Percentiles rank a stretch among this genome's conserved stretches.
phyloP scores from a whole-genome alignment of 2,113 vertebrate species.

The Tautogolabrus adspersus region DNA sequence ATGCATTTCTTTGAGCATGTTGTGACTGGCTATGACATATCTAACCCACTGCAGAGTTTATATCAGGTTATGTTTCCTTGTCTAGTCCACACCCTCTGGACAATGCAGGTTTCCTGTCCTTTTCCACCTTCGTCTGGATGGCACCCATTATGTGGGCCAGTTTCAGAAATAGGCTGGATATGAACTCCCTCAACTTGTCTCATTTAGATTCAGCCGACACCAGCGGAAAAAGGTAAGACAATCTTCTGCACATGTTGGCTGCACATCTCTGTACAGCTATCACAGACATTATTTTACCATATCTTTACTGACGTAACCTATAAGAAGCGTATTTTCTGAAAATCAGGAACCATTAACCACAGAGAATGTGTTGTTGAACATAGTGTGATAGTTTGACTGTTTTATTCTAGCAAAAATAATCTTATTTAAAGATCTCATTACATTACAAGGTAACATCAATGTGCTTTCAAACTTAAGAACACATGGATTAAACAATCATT shows the following conservation, averaged over 20 bases:
- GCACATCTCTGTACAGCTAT: neutral
- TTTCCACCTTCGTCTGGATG: slow-evolving; percentile 83
- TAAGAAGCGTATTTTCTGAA: too few relatives aligned
- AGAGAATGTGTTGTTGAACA: too few relatives aligned
- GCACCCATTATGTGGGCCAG: slow-evolving; percentile 81
- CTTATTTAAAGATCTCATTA: too few relatives aligned
- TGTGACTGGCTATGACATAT: neutral
- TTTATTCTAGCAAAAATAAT: too few relatives aligned
- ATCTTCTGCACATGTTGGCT: neutral
- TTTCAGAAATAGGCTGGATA: slow-evolving; percentile 78
- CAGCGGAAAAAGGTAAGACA: slow-evolving; percentile 81
- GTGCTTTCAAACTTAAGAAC: too few relatives aligned
- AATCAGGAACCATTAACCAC: too few relatives aligned
- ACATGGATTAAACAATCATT: too few relatives aligned
- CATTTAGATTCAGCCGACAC: slow-evolving; percentile 68
- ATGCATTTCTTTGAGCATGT: neutral
- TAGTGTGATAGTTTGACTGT: too few relatives aligned
- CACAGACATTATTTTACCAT: too few relatives aligned
- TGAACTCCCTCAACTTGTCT: slow-evolving; percentile 73
- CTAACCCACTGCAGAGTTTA: neutral
- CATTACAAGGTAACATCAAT: too few relatives aligned
- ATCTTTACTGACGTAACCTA: too few relatives aligned
- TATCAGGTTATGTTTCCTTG: slow-evolving; percentile 2
- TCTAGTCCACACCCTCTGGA: slow-evolving; percentile 81
- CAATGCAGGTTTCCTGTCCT: slow-evolving; percentile 84